Evolutionary conservation across 2,797 vertebrate species (phyloP), one percentile per base, ranked within the genome.

Genomic region (Dipus sagitta): DNA sequence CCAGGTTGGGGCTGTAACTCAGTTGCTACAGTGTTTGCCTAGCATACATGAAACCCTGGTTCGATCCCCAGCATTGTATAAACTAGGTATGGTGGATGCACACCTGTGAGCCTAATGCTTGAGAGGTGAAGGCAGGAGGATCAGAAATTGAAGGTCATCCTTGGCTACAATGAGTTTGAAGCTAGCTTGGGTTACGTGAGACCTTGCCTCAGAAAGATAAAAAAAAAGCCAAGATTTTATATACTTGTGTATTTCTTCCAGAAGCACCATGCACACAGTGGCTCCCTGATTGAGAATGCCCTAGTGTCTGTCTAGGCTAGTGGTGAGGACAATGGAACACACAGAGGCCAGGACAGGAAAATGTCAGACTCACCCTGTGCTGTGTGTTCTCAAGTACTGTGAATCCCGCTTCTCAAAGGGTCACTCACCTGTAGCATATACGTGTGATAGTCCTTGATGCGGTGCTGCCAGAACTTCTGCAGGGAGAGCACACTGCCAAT

Each of bases 391-490:
- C 64, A 28, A 84, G 71, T 34, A 6, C 24, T 52, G 13, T 28
- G 28, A 79, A 52, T 23, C 14, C 34, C 58, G 3, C 1, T 0
- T 52, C 74, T 75, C 77, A 75, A 5, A 14, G 18, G 34, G 67
- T 68, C 18, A 3, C 52, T 99, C 96, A 99, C 99, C 99, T 99
- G 99, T 6, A 99, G 98, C 99, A 99, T 99, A 97, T 99, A 99
- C 97, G 98, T 99, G 98, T 99, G 99, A 94, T 99, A 99, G 97
- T 99, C 99, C 97, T 99, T 99, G 96, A 99, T 99, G 93, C 99
- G 99, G 89, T 99, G 99, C 96, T 99, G 99, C 99, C 99, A 99
- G 97, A 99, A 99, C 96, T 98, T 99, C 98, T 99, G 99, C 94
- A 99, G 98, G 0, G 99, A 99, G 82, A 99, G 98, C 93, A 99